Conservation (phyloP, 1,140 invertebrate species). For the Gryllus bimaculatus region DNA sequence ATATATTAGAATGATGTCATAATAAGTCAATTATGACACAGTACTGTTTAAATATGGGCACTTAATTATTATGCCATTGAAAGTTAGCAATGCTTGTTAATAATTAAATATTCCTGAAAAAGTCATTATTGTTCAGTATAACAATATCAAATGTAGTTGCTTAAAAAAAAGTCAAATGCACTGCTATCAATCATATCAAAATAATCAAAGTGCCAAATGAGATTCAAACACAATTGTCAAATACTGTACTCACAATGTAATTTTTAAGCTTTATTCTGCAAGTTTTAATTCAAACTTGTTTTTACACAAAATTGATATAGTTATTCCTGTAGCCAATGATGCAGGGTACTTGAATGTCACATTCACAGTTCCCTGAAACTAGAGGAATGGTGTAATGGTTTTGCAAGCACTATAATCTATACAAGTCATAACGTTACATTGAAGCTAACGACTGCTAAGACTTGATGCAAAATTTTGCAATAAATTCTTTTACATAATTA, state of each 20-base stretch:
- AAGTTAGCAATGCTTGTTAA: not conserved
- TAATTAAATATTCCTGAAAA: not conserved
- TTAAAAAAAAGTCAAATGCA: not conserved
- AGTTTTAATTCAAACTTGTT: conserved; percentile 6
- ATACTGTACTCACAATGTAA: not conserved
- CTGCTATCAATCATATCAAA: conserved; percentile 2
- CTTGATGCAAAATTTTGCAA: conserved; percentile 20
- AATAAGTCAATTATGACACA: not conserved
- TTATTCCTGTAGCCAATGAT: conserved; percentile 14
- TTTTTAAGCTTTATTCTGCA: conserved; percentile 14
- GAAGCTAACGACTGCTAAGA: conserved; percentile 19
- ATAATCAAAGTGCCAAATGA: not conserved
- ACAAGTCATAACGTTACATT: conserved; percentile 21
- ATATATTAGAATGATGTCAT: not conserved
- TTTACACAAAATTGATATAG: conserved; percentile 15
- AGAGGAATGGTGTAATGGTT: conserved; percentile 9
- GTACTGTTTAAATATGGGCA: conserved; percentile 4
- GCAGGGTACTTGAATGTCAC: not conserved
- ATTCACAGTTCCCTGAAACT: conserved; percentile 9
- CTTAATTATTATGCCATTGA: conserved; percentile 1
- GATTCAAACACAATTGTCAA: not conserved
- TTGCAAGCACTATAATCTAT: conserved; percentile 15
- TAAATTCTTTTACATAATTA: conserved; percentile 16
- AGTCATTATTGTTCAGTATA: conserved; percentile 1
- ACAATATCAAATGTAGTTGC: not conserved